Percentiles rank a stretch among this genome's conserved stretches.
Evolutionary conservation across 2,888 invertebrate genomes (phyloP).

Genomic region (Alloplasta piceator): DNA sequence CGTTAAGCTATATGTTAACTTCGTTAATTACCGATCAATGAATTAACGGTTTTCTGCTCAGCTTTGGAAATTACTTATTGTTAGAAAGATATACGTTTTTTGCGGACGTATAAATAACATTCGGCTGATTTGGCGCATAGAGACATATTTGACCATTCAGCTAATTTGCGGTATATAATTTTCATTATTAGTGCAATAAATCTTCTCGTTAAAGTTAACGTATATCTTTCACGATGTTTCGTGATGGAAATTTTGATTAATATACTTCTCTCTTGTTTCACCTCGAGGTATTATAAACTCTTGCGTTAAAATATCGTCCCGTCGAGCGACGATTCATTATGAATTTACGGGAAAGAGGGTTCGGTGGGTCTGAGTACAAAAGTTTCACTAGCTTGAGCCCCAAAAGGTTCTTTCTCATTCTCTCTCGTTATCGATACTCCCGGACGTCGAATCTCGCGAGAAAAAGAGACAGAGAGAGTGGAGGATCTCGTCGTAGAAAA

Average conservation of each 20-base stretch:
- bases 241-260: slow-evolving; percentile 23
- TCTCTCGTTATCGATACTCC: slow-evolving; percentile 59
- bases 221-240: background rate
- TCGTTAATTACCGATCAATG: too few relatives aligned
- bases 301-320: slow-evolving; percentile 23
- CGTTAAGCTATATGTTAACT: too few relatives aligned
- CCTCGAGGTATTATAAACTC: slow-evolving; percentile 25
- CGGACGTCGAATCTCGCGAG: slow-evolving; percentile 34
- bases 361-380: slow-evolving; percentile 13
- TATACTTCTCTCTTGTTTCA: slow-evolving; percentile 23
- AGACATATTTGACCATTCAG: too few relatives aligned
- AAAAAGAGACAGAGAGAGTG: background rate
- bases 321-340: slow-evolving; percentile 60
- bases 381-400: slow-evolving; percentile 59
- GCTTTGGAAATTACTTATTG: too few relatives aligned
- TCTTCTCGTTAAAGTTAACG: background rate
- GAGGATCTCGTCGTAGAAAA: slow-evolving; percentile 41
- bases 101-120: too few relatives aligned
- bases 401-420: slow-evolving; percentile 2
- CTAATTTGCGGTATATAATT: background rate
- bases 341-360: slow-evolving; percentile 49
- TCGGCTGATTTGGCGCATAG: too few relatives aligned
- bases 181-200: background rate
- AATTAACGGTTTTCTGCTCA: too few relatives aligned
- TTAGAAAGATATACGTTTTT: too few relatives aligned